Evolutionary conservation across 35 echinoderm and acorn worm genomes (phyloP).

Genomic region (Nesometra sesokonis): DNA sequence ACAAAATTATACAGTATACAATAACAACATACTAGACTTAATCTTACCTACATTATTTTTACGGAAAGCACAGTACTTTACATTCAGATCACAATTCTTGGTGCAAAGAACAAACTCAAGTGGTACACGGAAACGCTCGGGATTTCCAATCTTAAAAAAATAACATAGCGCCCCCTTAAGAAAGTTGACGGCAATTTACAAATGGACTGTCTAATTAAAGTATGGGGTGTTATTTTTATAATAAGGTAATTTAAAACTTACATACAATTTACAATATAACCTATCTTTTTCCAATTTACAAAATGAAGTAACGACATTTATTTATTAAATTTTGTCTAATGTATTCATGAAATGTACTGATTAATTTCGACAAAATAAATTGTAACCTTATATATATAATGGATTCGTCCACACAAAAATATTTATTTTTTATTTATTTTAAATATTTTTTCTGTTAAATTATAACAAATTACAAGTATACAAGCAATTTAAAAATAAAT

Average conservation of each 20-base stretch:
- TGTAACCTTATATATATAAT: neutral
- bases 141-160: neutral
- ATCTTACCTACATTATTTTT: too few species aligned
- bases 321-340: too few species aligned
- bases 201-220: too few species aligned
- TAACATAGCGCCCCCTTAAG: neutral
- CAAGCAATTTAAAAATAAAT: neutral
- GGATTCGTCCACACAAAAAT: neutral
- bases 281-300: too few species aligned
- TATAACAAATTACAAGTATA: neutral
- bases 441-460: neutral
- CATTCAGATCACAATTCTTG: too few species aligned
- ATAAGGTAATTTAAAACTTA: too few species aligned
- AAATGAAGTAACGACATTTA: too few species aligned
- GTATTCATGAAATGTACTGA: too few species aligned
- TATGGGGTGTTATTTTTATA: neutral
- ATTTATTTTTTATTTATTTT: neutral
- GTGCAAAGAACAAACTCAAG: neutral
- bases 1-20: too few species aligned
- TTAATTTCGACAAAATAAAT: neutral
- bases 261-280: too few species aligned
- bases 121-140: neutral
- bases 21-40: too few species aligned
- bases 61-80: too few species aligned
- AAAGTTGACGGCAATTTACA: neutral